phyloP scores from a whole-genome alignment of 1,140 invertebrate species.

The Leptoteleia sp. region DNA sequence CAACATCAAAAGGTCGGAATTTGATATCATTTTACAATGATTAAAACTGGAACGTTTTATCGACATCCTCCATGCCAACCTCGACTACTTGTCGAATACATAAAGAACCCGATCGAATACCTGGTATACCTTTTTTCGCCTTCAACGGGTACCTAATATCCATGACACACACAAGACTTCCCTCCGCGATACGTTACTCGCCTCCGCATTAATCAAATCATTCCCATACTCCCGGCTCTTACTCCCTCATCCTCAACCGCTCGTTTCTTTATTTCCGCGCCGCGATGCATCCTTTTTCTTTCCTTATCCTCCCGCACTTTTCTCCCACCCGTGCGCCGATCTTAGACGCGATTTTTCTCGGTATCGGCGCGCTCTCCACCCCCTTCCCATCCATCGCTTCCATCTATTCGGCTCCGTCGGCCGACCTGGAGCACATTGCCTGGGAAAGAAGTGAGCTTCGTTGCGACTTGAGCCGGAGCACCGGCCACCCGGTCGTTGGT shows the following conservation, averaged over 20 bases:
- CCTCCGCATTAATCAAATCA: conserved; percentile 40
- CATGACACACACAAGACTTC: conserved; percentile 36
- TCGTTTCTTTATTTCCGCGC: conserved; percentile 59
- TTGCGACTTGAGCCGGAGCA: conserved; percentile 71
- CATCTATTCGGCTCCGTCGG: conserved; percentile 33
- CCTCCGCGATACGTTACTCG: conserved; percentile 35
- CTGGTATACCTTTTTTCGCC: conserved; percentile 14
- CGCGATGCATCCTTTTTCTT: conserved; percentile 13
- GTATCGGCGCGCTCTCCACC: conserved; percentile 29
- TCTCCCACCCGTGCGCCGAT: conserved; percentile 23
- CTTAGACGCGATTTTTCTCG: conserved; percentile 46
- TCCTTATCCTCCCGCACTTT: conserved; percentile 27
- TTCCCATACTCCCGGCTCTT: conserved; percentile 26
- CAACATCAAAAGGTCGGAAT: too few species aligned
- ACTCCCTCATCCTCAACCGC: conserved; percentile 38
- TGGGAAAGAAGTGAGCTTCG: conserved; percentile 71
- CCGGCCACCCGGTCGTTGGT: conserved; percentile 43
- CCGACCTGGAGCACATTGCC: conserved; percentile 69
- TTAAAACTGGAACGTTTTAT: too few species aligned
- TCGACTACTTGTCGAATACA: too few species aligned
- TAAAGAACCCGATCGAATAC: too few species aligned
- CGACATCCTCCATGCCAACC: too few species aligned
- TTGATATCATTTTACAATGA: too few species aligned
- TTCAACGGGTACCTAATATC: conserved; percentile 2
- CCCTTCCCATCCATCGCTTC: conserved; percentile 34